Percentiles rank a stretch among this genome's conserved stretches.
Evolutionary conservation across 1,140 invertebrate species (phyloP).

Genomic region (Saccostrea echinata): DNA sequence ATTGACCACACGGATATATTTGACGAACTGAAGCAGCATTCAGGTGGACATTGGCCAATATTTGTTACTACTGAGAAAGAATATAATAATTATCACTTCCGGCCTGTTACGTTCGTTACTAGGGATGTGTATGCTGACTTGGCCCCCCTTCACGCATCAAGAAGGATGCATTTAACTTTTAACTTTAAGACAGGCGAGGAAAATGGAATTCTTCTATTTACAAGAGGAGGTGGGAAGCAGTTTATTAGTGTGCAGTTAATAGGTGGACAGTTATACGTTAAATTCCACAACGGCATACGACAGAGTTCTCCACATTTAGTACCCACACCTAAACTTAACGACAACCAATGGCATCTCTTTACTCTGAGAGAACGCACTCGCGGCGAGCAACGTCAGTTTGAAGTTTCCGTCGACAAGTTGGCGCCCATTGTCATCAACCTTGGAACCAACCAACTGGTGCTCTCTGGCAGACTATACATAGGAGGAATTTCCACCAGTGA

Average conservation of each 20-base stretch:
- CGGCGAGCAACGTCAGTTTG: conserved; percentile 77
- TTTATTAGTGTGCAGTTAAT: conserved; percentile 94
- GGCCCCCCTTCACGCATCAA: conserved; percentile 58
- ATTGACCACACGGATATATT: conserved; percentile 68
- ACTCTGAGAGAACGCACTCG: conserved; percentile 89
- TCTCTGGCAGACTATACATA: conserved; percentile 81
- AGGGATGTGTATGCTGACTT: conserved; percentile 65
- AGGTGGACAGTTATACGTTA: conserved; percentile 88
- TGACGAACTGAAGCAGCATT: conserved; percentile 44
- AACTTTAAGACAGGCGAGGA: conserved; percentile 82
- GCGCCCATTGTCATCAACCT: conserved; percentile 67
- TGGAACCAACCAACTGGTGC: conserved; percentile 74
- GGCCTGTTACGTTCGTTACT: conserved; percentile 70
- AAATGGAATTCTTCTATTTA: conserved; percentile 93
- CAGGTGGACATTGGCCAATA: conserved; percentile 28
- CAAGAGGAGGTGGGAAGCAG: conserved; percentile 94
- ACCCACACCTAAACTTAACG: conserved; percentile 83
- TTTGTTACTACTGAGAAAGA: conserved; percentile 22
- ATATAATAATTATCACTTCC: conserved; percentile 55
- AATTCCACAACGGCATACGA: conserved; percentile 90
- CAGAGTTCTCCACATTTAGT: not conserved
- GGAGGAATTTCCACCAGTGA: conserved; percentile 89
- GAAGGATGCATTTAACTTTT: conserved; percentile 67
- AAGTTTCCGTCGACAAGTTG: conserved; percentile 55
- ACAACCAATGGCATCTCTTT: conserved; percentile 96